Conservation (phyloP, 2,113 vertebrate species). For the Physeter macrocephalus region DNA sequence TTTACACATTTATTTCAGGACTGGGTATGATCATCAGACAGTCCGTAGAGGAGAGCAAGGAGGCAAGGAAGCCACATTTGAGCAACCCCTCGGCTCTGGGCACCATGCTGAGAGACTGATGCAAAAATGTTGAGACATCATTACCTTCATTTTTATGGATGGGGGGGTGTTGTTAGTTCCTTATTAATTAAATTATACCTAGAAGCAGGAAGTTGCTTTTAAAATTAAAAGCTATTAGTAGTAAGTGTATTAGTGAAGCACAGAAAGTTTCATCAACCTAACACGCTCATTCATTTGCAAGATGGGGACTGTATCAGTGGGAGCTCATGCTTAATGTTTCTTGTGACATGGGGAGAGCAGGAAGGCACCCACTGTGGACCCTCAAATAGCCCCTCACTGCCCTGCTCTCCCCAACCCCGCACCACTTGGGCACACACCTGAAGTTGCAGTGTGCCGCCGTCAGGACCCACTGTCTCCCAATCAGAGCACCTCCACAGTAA, state of each 20-base stretch:
- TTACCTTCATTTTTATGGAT: background rate
- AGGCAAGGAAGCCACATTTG: background rate
- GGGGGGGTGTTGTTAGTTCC: background rate
- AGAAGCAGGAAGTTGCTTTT: background rate
- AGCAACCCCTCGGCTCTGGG: background rate
- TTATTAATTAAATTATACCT: background rate
- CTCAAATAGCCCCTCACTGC: background rate
- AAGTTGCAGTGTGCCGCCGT: background rate
- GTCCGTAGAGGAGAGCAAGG: background rate
- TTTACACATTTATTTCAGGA: background rate
- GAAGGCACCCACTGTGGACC: background rate
- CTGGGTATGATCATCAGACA: background rate
- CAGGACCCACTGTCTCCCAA: constrained; percentile 20
- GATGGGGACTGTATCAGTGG: background rate
- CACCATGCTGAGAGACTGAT: background rate
- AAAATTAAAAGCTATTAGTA: background rate
- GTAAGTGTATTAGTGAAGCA: background rate
- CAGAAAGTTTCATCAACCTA: background rate
- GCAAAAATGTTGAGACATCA: background rate
- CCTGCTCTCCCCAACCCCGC: rapidly evolving
- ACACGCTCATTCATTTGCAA: background rate
- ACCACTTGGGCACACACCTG: background rate
- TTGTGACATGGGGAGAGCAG: background rate
- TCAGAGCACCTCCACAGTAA: background rate
- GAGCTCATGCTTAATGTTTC: background rate